Base-by-base conservation (phyloP, 1,140 invertebrate species). In the Reticulitermes speratus region DNA sequence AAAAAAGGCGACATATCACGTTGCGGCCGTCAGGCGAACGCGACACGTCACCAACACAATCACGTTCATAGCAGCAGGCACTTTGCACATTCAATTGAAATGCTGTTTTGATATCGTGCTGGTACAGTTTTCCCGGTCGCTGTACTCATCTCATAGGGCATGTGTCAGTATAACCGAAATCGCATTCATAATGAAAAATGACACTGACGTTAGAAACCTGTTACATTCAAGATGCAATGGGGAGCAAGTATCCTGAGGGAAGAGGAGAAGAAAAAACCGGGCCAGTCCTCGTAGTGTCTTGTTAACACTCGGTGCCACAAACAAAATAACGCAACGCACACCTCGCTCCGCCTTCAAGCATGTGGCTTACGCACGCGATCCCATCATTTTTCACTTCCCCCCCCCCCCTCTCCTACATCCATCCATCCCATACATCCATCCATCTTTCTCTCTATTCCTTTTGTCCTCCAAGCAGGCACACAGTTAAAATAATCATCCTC, bases 401-500 rank as follows among this genome's bases (percentile, higher is more conserved):
- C 44, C 25, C 55, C 45, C 14, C 14, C n/a, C 55, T n/a, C 25
- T 23, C 84, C 30, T 48, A 0, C 83, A 84, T 25, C 12, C 45
- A 38, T 38, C 38, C 38, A 38, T 38, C 38, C 12, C 45, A 38
- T 38, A 2, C 38, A 38, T 38, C 38, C n/a, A 44, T 84, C 45
- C 81, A 38, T 82, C 45, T 38, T 30, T 84, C 45, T 30, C 82
- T 30, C 25, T 48, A 11, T 44, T 83, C 38, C 44, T 44, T 83
- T 84, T 84, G 84, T 55, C 84, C 48, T 55, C 55, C 84, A 52
- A 21, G 38, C 82, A 48, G 25, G 45, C 44, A 23, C 82, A 44
- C 84, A 55, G 45, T 84, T 84, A 84, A 84, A 84, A 84, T 84
- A 84, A 84, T 84, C 84, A 84, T 84, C 84, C 84, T 84, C 84